Percentiles rank a stretch among this genome's conserved stretches.
Evolutionary conservation across 2,797 vertebrate species (phyloP).

Genomic region (Ceryle rudis): DNA sequence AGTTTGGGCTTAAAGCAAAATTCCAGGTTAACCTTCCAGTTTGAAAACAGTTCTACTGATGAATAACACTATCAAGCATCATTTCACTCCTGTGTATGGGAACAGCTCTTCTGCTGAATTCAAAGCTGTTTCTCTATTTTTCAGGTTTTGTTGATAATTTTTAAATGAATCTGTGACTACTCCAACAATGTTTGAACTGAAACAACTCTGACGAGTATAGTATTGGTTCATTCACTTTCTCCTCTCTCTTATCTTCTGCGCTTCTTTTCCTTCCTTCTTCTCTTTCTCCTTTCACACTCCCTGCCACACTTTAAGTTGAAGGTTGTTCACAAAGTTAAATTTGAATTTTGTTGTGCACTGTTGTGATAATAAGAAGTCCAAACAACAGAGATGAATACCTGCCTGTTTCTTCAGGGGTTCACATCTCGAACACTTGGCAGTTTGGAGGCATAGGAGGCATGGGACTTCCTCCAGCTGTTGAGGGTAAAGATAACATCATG

Average conservation of each 20-base stretch:
- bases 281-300: neutral
- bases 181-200: neutral
- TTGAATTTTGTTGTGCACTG: neutral
- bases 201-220: neutral
- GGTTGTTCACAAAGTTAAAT: neutral
- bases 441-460: neutral
- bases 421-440: neutral
- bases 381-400: neutral
- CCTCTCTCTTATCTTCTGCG: neutral
- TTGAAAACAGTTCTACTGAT: neutral
- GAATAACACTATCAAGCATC: neutral
- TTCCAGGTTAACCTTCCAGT: neutral
- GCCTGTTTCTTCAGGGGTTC: neutral
- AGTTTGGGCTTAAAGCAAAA: neutral
- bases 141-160: neutral
- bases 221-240: neutral
- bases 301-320: neutral
- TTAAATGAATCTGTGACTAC: neutral
- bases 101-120: neutral
- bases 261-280: neutral
- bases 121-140: neutral
- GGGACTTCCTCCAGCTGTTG: neutral
- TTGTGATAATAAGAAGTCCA: too few species aligned
- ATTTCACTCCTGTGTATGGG: accelerated
- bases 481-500: neutral